Base-by-base conservation (phyloP, 2,888 invertebrate species). In the Bhutanitis thaidina region DNA sequence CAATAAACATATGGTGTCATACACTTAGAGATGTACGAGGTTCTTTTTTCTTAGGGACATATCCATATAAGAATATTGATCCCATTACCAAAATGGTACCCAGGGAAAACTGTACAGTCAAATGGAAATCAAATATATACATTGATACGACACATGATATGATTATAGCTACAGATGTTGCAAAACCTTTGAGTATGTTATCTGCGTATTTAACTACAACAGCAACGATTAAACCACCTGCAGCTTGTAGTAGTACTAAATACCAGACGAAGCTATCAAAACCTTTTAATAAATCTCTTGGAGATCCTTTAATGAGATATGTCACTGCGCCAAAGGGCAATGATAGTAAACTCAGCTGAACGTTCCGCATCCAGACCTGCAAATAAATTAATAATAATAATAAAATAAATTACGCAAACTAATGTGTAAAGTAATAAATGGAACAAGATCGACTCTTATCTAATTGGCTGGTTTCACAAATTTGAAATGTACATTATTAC, bases 201-300 rank as follows among this genome's bases (percentile, higher is more conserved):
- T 99, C 99, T 0, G 99, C 99, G 80, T 99, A 99, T 90, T 99
- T 99, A 25, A 99, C 98, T 1, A 99, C 99, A 60, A 99, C 94
- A 0, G 99, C 99, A 7, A 99, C 99, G 48, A 99, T 93, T 1
- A 99, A 91, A 3, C 99, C 99, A 0, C 99, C 99, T 13, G 96
- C 93, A 0, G 98, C 98, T 89, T 99, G 98, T 43, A 98, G 83
- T 15, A 96, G 74, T 3, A 99, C 94, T 49, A 98, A 91, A 71
- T 97, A 99, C 93, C 91, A 94, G 60, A 97, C 93, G 73, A 98
- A 97, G 39, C 90, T 80, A 75, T 96, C 95, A 68, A 96, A 96
- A 0, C 96, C 96, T 61, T 70, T 75, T 1, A 90, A 62, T 29
- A 90, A 58, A 54, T 79, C 71, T 57, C 90, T 91, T 65, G 94